Base-by-base conservation (phyloP, 2,888 invertebrate genomes). In the Drosophila imparisetae region DNA sequence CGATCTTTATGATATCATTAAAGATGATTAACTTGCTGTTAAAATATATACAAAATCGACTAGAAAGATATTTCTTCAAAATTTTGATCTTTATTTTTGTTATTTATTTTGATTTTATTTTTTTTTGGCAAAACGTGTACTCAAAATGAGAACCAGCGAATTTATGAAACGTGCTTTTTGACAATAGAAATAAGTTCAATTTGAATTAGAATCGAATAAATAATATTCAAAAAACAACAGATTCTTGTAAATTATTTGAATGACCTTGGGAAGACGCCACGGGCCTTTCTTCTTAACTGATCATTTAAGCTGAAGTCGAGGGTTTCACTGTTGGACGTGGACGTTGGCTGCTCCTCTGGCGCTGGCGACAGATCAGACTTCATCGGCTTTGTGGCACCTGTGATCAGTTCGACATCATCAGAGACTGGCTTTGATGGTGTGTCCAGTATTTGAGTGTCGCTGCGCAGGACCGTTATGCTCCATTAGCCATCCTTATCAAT, bases 401-500 rank as follows among this genome's bases (percentile, higher is more conserved):
- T 11, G 32, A 91, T 92, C 40, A 90, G 75, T 83, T 91, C 92
- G 72, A 96, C 94, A 92, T 96, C 96, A 87, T 96, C 96, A 29
- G 93, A 90, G 77, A 94, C 93, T 58, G 94, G 90, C 72, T 94
- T 93, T 4, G 91, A 87, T 29, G 94, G 93, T 58, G 93, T 93
- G 73, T 93, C 93, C 67, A 94, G 91, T 64, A 94, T 93, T 69
- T 94, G 94, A 18, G 94, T 92, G 64, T 95, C 95, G 86, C 95
- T 95, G 59, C 96, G 96, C 64, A 94, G 93, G 40, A 94, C 93
- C 78, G 96, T 95, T 80, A 96, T 95, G 24, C 96, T 96, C 97
- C 97, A 97, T 45, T 95, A 96, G 69, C 97, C 97, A 92, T 97
- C 97, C 90, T 96, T 96, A 89, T 24, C 24, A 30, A 8, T 30